Conservation (phyloP, 2,797 vertebrate genomes). For the Potorous gilbertii region DNA sequence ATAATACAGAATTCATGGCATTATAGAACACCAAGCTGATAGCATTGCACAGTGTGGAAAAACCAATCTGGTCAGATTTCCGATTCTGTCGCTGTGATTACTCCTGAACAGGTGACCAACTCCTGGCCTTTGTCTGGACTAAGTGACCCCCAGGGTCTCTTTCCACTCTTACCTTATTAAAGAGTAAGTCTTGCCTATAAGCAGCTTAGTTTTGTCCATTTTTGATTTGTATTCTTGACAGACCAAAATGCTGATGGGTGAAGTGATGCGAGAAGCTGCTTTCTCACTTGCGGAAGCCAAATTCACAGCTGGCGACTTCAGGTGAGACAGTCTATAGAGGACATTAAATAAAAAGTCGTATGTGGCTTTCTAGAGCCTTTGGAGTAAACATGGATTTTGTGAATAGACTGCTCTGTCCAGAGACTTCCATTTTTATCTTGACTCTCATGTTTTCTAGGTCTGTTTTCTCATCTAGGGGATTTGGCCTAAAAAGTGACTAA, state of each 20-base stretch:
- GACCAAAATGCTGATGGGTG: conserved; percentile 99
- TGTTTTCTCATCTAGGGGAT: neutral
- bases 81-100: neutral
- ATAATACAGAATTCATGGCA: neutral
- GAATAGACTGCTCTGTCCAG: neutral
- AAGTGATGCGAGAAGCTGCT: conserved; percentile 99
- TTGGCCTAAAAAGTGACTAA: neutral
- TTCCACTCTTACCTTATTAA: neutral
- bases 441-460: neutral
- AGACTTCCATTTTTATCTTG: neutral
- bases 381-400: neutral
- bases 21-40: neutral
- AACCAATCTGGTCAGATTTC: neutral
- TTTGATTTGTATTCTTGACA: conserved; percentile 77
- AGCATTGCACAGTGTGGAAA: neutral
- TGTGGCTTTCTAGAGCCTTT: neutral
- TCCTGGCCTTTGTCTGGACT: neutral
- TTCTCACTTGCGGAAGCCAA: conserved; percentile 99
- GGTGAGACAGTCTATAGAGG: conserved; percentile 84
- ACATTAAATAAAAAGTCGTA: conserved; percentile 22
- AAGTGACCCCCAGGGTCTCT: neutral
- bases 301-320: conserved; percentile 98
- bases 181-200: conserved; percentile 22
- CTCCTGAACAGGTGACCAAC: neutral
- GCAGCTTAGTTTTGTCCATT: conserved; percentile 23